Percentiles rank a stretch among this genome's conserved stretches.
Conservation (phyloP, 2,113 vertebrate species). For the Sapajus apella region DNA sequence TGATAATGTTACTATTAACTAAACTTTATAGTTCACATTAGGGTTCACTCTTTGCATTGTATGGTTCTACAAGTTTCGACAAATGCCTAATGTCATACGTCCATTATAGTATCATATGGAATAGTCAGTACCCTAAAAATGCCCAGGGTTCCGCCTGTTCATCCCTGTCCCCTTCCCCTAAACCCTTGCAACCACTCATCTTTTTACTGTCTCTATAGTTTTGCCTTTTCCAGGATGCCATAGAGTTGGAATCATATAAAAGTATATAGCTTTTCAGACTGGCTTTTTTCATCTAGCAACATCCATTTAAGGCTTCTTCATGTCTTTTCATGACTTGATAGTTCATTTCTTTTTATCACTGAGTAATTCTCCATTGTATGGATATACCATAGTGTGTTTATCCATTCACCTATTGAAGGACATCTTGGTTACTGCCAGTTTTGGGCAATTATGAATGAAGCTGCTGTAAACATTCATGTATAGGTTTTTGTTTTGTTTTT, state of each 20-base stretch:
- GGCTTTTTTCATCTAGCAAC: constrained; percentile 1
- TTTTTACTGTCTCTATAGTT: constrained; percentile 17
- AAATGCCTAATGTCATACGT: neutral
- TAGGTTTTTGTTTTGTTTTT: neutral
- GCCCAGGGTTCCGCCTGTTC: neutral
- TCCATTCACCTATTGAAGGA: neutral
- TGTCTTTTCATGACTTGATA: neutral
- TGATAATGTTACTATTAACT: neutral
- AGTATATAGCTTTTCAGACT: neutral
- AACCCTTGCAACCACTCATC: neutral
- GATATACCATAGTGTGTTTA: neutral
- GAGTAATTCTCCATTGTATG: neutral
- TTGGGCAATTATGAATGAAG: constrained; percentile 7
- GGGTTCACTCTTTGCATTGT: neutral
- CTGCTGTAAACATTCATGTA: neutral
- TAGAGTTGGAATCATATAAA: neutral
- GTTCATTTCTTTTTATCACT: constrained; percentile 32
- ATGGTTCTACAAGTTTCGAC: neutral
- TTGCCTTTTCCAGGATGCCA: constrained; percentile 23
- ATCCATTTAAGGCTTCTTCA: neutral
- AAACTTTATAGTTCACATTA: neutral
- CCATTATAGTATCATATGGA: neutral
- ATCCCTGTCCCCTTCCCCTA: neutral
- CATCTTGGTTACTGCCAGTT: constrained; percentile 35
- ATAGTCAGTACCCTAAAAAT: neutral